Base-by-base conservation (phyloP, 2,888 invertebrate species). In the Parascotia fuliginaria region DNA sequence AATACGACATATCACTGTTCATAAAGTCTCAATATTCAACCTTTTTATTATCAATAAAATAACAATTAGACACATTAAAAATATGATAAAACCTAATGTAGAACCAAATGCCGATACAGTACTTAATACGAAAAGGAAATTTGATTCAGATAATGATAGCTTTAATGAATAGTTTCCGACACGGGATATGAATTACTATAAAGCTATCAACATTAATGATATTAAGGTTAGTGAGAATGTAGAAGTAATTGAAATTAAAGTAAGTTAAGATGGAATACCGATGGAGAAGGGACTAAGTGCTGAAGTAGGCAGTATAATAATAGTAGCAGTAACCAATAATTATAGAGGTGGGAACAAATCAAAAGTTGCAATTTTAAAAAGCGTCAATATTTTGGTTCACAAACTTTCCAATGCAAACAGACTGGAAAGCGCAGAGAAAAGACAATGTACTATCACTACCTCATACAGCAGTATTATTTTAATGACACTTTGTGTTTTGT, bases 41-140 rank as follows among this genome's bases (percentile, higher is more conserved):
- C 34, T 22, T 67, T 49, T 51, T 14, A 67, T 67, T 62, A 65
- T 54, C 36, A 46, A 49, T 46, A 60, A 45, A 57, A 58, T 63
- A 54, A 63, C 55, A 65, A 56, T 57, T 55, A 65, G 59, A 62
- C 66, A 62, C 70, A 66, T 69, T 59, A 59, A 62, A 56, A 51
- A 60, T 54, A 69, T 53, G 42, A 50, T 52, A 55, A 55, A 49
- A 51, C 50, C 43, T 49, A 53, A 62, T 56, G 55, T 51, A 47
- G 47, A 40, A 37, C 44, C 47, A 65, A 61, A 55, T 60, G 40
- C 53, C 51, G 51, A 39, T 55, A 40, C 42, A 55, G 53, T 42
- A 50, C 56, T 66, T 54, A 65, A 55, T 41, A 28, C 11, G 37
- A 32, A 55, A 28, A 62, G 60, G 55, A 61, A 66, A 65, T 54